Evolutionary conservation across 2,797 vertebrate genomes (phyloP).

Genomic region (Ciconia nigra): DNA sequence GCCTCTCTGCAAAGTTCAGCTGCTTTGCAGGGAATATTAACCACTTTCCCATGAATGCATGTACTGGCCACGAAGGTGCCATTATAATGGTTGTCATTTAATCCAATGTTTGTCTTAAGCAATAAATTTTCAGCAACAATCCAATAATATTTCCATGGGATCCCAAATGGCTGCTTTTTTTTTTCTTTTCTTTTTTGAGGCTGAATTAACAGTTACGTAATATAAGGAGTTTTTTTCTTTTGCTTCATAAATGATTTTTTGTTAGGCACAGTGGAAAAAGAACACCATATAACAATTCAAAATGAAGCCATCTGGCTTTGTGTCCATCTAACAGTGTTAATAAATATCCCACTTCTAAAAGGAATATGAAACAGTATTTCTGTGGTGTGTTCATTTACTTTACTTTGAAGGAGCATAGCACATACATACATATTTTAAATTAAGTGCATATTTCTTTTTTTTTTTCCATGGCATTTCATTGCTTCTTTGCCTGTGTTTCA

Average conservation of each 20-base stretch:
- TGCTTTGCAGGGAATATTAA: constrained; percentile 5
- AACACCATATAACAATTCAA: constrained; percentile 8
- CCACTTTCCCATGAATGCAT: background rate
- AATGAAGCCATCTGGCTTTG: constrained; percentile 48
- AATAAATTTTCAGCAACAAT: constrained; percentile 38
- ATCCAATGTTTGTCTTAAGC: constrained; percentile 49
- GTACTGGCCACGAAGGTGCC: constrained; percentile 7
- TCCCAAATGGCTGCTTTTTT: background rate
- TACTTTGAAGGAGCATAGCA: background rate
- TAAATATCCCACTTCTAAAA: constrained; percentile 1
- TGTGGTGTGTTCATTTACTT: background rate
- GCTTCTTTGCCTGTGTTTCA: background rate
- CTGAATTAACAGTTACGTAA: constrained; percentile 41
- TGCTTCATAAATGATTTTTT: constrained; percentile 41
- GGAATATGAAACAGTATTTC: background rate
- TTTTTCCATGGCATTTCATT: background rate
- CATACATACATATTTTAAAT: background rate
- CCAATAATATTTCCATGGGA: constrained; percentile 8
- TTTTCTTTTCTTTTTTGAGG: background rate
- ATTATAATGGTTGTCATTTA: constrained; percentile 23
- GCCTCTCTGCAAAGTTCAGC: background rate
- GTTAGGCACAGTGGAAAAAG: constrained; percentile 44
- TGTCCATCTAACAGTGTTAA: constrained; percentile 25
- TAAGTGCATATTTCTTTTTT: accelerated
- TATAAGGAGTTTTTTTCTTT: background rate